A percentile compares a stretch with the other conserved stretches of the same genome.
Conservation (phyloP, 2,888 invertebrate species). For the Parnassius apollo region DNA sequence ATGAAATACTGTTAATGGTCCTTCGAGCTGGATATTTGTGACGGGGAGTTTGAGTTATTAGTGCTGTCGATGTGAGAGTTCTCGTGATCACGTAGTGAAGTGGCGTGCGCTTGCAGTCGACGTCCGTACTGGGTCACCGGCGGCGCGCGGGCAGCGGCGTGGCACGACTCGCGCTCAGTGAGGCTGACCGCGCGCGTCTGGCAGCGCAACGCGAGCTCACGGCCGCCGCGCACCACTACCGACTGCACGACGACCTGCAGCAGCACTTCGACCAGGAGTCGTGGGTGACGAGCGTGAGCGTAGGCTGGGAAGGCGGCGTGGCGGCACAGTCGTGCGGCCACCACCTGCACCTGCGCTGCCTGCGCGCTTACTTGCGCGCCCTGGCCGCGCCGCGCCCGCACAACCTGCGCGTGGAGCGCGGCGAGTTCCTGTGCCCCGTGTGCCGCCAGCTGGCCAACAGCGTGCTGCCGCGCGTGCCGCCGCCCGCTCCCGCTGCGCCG, state of each 20-base stretch:
- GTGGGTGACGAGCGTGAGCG: conserved; percentile 87
- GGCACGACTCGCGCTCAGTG: conserved; percentile 67
- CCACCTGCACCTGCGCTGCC: conserved; percentile 96
- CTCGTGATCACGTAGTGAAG: not conserved
- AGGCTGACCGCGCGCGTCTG: conserved; percentile 78
- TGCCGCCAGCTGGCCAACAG: conserved; percentile 90
- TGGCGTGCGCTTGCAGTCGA: conserved; percentile 73
- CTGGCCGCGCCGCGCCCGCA: conserved; percentile 88
- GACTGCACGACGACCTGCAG: conserved; percentile 84
- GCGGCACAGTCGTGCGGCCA: conserved; percentile 98
- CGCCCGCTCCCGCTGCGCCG: conserved; percentile 73
- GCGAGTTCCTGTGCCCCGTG: conserved; percentile 96
- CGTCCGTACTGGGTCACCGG: conserved; percentile 92
- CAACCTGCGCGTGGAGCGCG: conserved; percentile 84
- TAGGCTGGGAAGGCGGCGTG: conserved; percentile 95
- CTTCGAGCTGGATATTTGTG: too few relatives aligned
- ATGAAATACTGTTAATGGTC: too few relatives aligned
- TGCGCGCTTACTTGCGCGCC: conserved; percentile 93
- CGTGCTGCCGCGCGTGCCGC: conserved; percentile 91
- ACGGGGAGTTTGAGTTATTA: too few relatives aligned
- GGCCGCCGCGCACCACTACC: not conserved
- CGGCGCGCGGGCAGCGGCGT: conserved; percentile 58
- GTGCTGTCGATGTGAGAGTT: too few relatives aligned
- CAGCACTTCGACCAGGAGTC: conserved; percentile 90
- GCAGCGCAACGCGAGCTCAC: conserved; percentile 70